Base-by-base conservation (phyloP, 2,113 vertebrate genomes). In the Xiphophorus couchianus region DNA sequence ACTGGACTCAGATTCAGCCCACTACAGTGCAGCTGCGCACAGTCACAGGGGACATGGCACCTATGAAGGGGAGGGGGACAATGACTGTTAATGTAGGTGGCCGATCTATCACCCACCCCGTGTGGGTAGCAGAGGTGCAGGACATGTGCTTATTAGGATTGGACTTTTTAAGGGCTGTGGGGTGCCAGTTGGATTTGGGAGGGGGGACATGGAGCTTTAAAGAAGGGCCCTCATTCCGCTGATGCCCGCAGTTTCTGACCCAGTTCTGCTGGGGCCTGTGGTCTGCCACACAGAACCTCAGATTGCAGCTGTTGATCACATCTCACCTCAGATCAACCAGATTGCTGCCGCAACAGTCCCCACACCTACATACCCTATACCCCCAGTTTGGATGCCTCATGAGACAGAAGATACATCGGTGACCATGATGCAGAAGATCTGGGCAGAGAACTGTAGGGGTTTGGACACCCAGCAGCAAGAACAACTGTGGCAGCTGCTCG, bases 121-220 rank as follows among this genome's bases (percentile, higher is more conserved):
- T 61, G n/a, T 61, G 58, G 58, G 25, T 61, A n/a, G 58, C 58
- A 61, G 58, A 61, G n/a, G 58, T 61, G 25, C 58, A 61, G n/a
- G 58, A 61, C 58, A 28, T 27, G 58, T 61, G 58, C 58, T 28
- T 61, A 61, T 61, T 61, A n/a, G 58, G 58, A 25, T 27, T 61
- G 58, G 58, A 61, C 10, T 61, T 61, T 61, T 61, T 27, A 61
- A 61, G 58, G 58, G 58, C 58, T 28, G 58, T 8, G 0, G 58
- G 42, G 42, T 44, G 42, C 42, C 42, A 44, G 42, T 44, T 44
- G 42, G 42, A 44, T 17, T 44, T 44, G 10, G 14, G 12, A 3
- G 42, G 3, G 2, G 42, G 42, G 14, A 14, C 14, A 44, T 14
- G 42, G 42, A 44, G 42, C 3, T 17, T 44, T 44, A 44, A 44